phyloP scores from a whole-genome alignment of 2,113 vertebrate genomes.

The Scortum barcoo region DNA sequence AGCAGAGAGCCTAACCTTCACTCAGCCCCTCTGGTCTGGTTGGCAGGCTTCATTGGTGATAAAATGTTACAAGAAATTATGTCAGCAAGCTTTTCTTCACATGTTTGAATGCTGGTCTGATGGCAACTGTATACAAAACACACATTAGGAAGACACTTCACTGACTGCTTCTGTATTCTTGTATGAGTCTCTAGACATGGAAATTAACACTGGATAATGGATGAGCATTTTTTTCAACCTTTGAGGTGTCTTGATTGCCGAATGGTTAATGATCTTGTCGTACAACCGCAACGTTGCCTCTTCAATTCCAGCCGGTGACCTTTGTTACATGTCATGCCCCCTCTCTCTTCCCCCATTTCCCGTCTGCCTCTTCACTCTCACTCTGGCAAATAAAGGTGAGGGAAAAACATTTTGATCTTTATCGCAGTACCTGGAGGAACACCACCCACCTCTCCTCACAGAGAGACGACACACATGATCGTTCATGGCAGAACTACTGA shows the following conservation, averaged over 20 bases:
- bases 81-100: constrained; percentile 13
- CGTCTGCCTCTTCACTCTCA: no score
- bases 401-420: constrained; percentile 12
- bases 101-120: constrained; percentile 6
- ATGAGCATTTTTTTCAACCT: background rate
- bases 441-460: background rate
- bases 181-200: background rate
- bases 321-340: no score
- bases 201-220: background rate
- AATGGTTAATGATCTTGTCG: no score
- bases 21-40: background rate
- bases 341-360: no score
- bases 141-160: background rate
- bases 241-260: no score
- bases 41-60: constrained; percentile 4
- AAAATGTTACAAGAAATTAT: constrained; percentile 12
- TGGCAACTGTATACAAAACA: background rate
- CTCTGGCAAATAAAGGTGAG: no score
- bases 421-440: background rate
- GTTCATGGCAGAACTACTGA: background rate
- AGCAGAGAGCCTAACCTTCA: constrained; percentile 21
- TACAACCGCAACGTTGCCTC: no score
- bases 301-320: no score
- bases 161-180: background rate
- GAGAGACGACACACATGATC: background rate